phyloP scores from a whole-genome alignment of 2,888 invertebrate species.

The Rhaphigaster nebulosa region DNA sequence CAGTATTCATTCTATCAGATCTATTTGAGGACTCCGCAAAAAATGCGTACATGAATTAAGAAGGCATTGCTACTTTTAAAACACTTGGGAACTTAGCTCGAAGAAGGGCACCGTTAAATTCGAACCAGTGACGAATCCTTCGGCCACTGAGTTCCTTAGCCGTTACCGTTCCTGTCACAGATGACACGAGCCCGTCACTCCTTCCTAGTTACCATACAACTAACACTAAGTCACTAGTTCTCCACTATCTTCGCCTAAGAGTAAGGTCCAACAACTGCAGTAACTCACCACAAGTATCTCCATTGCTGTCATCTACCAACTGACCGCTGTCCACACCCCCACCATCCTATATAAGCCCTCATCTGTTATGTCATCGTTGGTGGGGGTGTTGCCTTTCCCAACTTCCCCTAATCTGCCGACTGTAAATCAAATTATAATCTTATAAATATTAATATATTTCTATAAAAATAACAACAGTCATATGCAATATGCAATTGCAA shows the following conservation, averaged over 20 bases:
- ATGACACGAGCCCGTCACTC: neutral
- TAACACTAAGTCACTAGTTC: slow-evolving; percentile 6
- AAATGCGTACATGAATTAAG: too few species aligned
- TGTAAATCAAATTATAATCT: neutral
- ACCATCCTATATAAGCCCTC: slow-evolving; percentile 42
- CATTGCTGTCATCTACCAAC: slow-evolving; percentile 31
- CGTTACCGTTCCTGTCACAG: slow-evolving; percentile 1
- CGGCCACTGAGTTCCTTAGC: neutral
- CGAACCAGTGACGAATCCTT: neutral
- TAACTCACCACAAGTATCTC: slow-evolving; percentile 49
- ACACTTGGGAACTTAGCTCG: neutral
- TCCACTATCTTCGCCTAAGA: neutral
- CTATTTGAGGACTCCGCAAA: too few species aligned
- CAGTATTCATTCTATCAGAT: too few species aligned
- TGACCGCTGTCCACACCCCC: slow-evolving; percentile 40
- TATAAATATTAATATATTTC: neutral
- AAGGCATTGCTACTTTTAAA: neutral
- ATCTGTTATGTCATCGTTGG: slow-evolving; percentile 43
- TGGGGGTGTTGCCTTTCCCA: slow-evolving; percentile 18
- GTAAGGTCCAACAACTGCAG: slow-evolving; percentile 5
- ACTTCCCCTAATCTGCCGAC: slow-evolving; percentile 17
- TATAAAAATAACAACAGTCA: neutral
- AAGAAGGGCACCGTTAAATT: neutral
- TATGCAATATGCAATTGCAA: neutral
- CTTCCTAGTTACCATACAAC: neutral